Evolutionary conservation across 2,113 vertebrate genomes (phyloP).

Genomic region (Microcebus ravelobensis): DNA sequence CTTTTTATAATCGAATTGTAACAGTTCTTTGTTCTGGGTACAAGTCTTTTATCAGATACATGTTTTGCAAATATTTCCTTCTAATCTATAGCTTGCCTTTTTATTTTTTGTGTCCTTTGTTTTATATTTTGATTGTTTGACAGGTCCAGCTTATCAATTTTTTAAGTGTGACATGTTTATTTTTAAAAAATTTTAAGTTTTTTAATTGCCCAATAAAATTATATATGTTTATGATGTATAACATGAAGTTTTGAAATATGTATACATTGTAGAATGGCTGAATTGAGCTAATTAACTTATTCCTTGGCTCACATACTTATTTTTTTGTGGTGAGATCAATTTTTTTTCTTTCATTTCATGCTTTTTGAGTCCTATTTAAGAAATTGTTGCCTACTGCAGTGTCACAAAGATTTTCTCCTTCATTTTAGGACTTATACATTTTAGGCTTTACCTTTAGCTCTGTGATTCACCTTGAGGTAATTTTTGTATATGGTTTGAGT

Average conservation of each 20-base stretch:
- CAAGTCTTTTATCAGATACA: not conserved
- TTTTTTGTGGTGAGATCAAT: not conserved
- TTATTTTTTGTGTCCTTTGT: not conserved
- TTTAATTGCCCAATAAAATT: not conserved
- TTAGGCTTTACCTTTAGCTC: not conserved
- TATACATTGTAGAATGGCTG: not conserved
- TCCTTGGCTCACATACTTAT: not conserved
- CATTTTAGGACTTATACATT: not conserved
- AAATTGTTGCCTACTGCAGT: not conserved
- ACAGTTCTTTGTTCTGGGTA: not conserved
- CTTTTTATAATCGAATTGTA: not conserved
- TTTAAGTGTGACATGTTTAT: not conserved
- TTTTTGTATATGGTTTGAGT: not conserved
- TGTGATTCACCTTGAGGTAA: not conserved
- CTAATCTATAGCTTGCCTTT: not conserved
- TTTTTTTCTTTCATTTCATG: not conserved
- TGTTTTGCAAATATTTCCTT: not conserved
- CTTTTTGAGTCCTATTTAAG: not conserved
- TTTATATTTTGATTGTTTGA: not conserved
- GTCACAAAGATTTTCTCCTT: not conserved
- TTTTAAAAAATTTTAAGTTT: not conserved
- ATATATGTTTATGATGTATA: not conserved
- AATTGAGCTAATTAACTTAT: not conserved
- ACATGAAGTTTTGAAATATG: not conserved
- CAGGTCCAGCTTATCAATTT: not conserved